Evolutionary conservation across 2,797 vertebrate genomes (phyloP), one percentile per base, ranked within the genome.

Genomic region (Channa striata): DNA sequence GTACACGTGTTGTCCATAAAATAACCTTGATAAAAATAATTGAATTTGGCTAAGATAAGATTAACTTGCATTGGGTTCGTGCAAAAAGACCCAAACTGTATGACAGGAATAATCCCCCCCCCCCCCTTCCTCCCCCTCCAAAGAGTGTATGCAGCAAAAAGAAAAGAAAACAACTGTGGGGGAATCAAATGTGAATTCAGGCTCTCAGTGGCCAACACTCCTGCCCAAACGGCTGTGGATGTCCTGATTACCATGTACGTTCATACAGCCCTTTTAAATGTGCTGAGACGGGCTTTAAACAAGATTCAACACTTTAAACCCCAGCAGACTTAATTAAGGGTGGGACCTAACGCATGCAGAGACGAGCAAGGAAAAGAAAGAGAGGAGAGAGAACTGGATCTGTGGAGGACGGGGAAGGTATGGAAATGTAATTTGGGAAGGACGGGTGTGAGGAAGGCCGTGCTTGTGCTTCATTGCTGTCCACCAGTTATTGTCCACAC

Each of bases 21-120:
- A 96, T 96, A 95, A 97, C 95, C 96, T 96, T 94, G 96, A 97
- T 97, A 97, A 97, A 97, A 96, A 95, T 96, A 96, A 98, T 97
- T 97, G 96, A 97, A 97, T 97, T 97, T 96, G 91, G 88, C 93
- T 94, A 91, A 93, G 95, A 97, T 97, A 96, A 97, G 96, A 97
- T 97, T 95, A 97, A 96, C 94, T 93, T 94, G 93, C 92, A 72
- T 83, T 94, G 91, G 93, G 91, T 92, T 87, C 71, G 73, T 91
- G 93, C 94, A 95, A 95, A 95, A 93, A 30, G 25, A 30, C 25
- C 4, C 93, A 96, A 16, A 90, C 85, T 89, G 93, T 89, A 92
- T 93, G 93, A 90, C 89, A 90, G 92, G 94, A 95, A 95, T 94
- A 96, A 95, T 95, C 92, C 87, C 92, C 92, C 90, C 59, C 37